These are phyloP conservation scores for Polypterus bichir DNA, from an alignment of 2,113 vertebrate species.

Conservation along the genomic window DNA sequence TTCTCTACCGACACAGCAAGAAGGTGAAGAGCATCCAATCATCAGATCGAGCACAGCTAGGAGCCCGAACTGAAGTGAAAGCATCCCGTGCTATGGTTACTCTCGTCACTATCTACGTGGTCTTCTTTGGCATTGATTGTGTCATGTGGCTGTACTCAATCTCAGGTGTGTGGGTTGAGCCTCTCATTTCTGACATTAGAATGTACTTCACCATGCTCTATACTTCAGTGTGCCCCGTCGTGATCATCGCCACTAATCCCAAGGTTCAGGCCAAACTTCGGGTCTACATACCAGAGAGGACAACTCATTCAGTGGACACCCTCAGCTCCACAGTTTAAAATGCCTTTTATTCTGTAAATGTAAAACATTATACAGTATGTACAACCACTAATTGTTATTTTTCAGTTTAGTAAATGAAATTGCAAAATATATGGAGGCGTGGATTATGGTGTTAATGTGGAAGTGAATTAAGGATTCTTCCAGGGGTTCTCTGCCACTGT, in stretches of 20 bases:
- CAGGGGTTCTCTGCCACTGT: no score
- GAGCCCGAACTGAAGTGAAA: constrained; percentile 33
- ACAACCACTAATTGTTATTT: no score
- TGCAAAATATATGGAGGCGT: no score
- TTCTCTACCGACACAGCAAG: constrained; percentile 44
- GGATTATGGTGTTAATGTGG: no score
- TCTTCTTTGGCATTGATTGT: constrained; percentile 61
- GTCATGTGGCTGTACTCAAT: constrained; percentile 65
- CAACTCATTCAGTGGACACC: no score
- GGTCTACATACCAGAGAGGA: no score
- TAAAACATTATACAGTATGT: no score
- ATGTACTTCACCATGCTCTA: constrained; percentile 61
- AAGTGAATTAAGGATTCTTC: no score
- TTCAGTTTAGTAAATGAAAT: no score
- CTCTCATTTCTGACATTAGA: constrained; percentile 52
- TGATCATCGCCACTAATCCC: constrained; percentile 51
- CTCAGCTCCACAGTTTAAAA: no score
- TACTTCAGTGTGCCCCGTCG: constrained; percentile 47
- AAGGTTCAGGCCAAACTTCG: background rate
- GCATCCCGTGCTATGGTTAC: constrained; percentile 52
- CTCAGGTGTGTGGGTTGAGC: constrained; percentile 45
- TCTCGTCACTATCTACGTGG: constrained; percentile 49
- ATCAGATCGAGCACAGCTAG: constrained; percentile 19
- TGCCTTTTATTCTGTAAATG: no score
- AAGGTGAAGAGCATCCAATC: constrained; percentile 36